phyloP scores from a whole-genome alignment of 2,888 invertebrate genomes.

The Phasia obesa region DNA sequence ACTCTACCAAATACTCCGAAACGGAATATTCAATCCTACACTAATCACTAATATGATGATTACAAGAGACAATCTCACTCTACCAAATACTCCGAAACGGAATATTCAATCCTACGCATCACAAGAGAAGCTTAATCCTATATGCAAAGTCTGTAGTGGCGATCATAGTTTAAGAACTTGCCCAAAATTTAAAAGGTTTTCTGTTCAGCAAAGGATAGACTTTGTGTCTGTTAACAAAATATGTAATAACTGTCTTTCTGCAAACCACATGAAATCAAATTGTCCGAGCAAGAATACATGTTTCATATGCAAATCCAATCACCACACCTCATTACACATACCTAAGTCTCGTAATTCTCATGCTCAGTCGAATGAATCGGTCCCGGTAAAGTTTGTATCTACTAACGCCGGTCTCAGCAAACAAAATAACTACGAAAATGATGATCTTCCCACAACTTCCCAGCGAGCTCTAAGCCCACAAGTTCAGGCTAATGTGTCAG shows the following conservation, averaged over 20 bases:
- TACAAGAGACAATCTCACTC: not conserved
- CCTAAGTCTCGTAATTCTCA: not conserved
- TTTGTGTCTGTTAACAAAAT: no score
- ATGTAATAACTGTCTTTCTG: no score
- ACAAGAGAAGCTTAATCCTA: not conserved
- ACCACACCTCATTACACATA: constrained; percentile 1
- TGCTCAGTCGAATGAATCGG: not conserved
- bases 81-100: not conserved
- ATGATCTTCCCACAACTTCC: no score
- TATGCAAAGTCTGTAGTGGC: not conserved
- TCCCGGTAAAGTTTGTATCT: not conserved
- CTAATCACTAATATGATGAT: not conserved
- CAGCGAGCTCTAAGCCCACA: no score
- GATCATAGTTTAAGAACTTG: not conserved
- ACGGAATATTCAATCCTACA: not conserved
- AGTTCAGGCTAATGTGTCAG: no score
- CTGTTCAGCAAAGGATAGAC: not conserved
- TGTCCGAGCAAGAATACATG: not conserved
- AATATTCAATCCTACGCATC: constrained; percentile 5
- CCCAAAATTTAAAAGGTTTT: not conserved
- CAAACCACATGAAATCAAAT: not conserved
- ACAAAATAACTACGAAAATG: not conserved
- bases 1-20: not conserved
- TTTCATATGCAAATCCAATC: constrained; percentile 7
- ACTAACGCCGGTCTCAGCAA: not conserved